phyloP scores from a whole-genome alignment of 2,113 vertebrate species.

The Anarhynchus alexandrinus region DNA sequence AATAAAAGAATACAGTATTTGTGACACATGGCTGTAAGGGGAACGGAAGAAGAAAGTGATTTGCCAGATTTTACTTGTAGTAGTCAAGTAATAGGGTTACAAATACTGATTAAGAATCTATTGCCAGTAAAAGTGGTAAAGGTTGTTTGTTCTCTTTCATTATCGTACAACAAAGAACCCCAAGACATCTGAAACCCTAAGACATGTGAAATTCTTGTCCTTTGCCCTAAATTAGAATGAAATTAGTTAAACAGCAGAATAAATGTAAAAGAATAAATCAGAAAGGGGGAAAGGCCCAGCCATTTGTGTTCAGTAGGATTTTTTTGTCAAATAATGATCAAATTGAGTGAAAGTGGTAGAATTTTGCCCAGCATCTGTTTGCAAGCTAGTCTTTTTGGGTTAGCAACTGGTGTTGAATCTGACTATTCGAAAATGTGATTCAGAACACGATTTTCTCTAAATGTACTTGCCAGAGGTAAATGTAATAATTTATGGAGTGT shows the following conservation, averaged over 20 bases:
- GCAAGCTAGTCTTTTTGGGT: not conserved
- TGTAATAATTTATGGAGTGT: conserved; percentile 62
- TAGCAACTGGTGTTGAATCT: not conserved
- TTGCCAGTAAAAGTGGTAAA: not conserved
- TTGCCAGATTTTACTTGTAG: conserved; percentile 3
- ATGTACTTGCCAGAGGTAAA: conserved; percentile 58
- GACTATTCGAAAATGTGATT: conserved; percentile 16
- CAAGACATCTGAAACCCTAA: not conserved
- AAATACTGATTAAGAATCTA: not conserved
- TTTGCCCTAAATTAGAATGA: not conserved
- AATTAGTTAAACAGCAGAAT: not conserved
- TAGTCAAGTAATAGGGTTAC: not conserved
- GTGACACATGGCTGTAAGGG: not conserved
- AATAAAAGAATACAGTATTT: not conserved
- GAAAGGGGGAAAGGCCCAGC: not conserved
- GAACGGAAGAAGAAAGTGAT: not conserved
- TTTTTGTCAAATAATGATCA: not conserved
- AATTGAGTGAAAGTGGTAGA: not conserved
- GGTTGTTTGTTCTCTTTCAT: not conserved
- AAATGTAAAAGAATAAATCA: not conserved
- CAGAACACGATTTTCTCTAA: conserved; percentile 45
- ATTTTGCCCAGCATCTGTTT: not conserved
- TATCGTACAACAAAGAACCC: not conserved
- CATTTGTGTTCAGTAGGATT: not conserved
- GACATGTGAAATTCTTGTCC: not conserved